phyloP scores from a whole-genome alignment of 2,797 vertebrate genomes.

The Sciurus vulgaris region DNA sequence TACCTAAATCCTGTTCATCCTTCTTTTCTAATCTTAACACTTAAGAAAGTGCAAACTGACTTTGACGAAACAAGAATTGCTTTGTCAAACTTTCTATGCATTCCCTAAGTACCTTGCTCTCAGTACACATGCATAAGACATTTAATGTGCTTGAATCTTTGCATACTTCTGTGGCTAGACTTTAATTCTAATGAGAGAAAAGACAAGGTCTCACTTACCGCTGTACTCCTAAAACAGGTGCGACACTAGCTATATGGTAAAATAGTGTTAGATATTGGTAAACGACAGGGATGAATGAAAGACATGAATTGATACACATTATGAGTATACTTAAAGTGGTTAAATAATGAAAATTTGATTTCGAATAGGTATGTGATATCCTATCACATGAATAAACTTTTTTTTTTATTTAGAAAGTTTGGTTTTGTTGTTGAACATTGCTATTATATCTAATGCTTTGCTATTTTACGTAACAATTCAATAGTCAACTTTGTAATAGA shows the following conservation, averaged over 20 bases:
- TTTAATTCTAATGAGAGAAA: background rate
- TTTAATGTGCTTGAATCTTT: background rate
- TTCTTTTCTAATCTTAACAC: background rate
- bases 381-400: background rate
- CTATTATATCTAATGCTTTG: background rate
- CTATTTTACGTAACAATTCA: slow-evolving; percentile 12
- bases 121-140: background rate
- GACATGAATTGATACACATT: background rate
- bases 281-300: background rate
- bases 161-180: background rate
- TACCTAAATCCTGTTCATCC: background rate
- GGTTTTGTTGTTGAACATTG: background rate
- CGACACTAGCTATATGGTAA: background rate
- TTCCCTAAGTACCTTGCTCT: background rate
- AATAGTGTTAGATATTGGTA: background rate
- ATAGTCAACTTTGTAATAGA: background rate
- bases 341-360: slow-evolving; percentile 39
- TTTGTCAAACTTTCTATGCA: background rate
- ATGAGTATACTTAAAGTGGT: background rate
- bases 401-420: background rate
- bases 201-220: background rate
- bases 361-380: background rate
- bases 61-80: background rate
- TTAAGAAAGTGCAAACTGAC: background rate
- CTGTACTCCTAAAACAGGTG: background rate